These are phyloP conservation scores for Ligdia adustata DNA, from an alignment of 2,888 invertebrate species.

Conservation along the genomic window DNA sequence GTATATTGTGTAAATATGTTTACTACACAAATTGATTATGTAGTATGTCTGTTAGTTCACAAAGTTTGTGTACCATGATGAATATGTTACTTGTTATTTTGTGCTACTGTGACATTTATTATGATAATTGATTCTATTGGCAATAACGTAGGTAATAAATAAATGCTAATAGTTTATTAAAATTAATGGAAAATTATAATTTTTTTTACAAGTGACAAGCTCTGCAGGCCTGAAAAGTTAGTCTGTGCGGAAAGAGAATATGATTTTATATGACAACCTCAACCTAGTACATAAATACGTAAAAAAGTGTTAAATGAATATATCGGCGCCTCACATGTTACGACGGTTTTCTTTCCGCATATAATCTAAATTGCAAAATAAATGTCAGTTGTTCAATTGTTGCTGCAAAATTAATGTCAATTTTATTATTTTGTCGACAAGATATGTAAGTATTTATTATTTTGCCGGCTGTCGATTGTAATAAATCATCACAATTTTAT, in stretches of 20 bases:
- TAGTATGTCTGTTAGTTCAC: conserved; percentile 8
- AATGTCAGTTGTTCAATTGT: conserved; percentile 22
- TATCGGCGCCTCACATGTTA: too few species aligned
- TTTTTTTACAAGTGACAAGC: too few species aligned
- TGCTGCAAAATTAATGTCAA: conserved; percentile 15
- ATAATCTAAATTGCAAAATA: conserved; percentile 20
- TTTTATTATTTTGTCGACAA: conserved; percentile 38
- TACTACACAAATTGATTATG: conserved; percentile 17
- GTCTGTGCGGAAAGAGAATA: too few species aligned
- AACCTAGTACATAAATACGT: too few species aligned
- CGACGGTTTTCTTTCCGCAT: too few species aligned
- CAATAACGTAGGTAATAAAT: conserved; percentile 12
- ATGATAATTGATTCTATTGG: conserved; percentile 4
- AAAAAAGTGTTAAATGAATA: too few species aligned
- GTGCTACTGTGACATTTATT: conserved; percentile 21
- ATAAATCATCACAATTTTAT: conserved; percentile 79
- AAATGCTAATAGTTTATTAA: too few species aligned
- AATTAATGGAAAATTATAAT: too few species aligned
- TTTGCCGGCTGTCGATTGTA: conserved; percentile 75
- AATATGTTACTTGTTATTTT: conserved; percentile 6
- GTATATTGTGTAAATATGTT: conserved; percentile 63
- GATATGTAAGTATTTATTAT: conserved; percentile 50
- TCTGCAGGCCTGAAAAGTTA: too few species aligned
- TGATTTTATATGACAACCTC: too few species aligned
- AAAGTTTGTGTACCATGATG: neutral